phyloP scores from a whole-genome alignment of 2,888 invertebrate species.

The Biston betularia region DNA sequence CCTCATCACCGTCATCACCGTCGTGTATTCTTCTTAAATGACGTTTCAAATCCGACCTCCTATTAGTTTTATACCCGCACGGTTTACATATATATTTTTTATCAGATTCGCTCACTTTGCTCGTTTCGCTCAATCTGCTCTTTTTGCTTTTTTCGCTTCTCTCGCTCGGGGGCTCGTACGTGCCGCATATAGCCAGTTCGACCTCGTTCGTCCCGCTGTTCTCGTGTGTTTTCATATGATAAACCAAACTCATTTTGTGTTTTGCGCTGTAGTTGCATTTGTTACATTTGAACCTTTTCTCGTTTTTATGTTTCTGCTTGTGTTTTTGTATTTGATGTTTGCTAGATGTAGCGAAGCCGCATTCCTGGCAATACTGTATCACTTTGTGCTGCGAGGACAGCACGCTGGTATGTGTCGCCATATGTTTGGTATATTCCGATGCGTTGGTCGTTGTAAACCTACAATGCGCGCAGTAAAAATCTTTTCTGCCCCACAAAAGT shows the following conservation, averaged over 20 bases:
- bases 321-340: conserved; percentile 59
- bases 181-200: conserved; percentile 25
- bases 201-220: conserved; percentile 2
- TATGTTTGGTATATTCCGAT: conserved; percentile 47
- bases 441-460: conserved; percentile 39
- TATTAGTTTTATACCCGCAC: conserved; percentile 57
- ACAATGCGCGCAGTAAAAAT: conserved; percentile 66
- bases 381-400: conserved; percentile 19
- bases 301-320: conserved; percentile 62
- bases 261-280: conserved; percentile 67
- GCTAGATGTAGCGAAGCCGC: conserved; percentile 65
- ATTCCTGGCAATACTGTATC: conserved; percentile 63
- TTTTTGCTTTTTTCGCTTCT: conserved; percentile 22
- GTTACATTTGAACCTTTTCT: conserved; percentile 63
- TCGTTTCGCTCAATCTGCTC: conserved; percentile 40
- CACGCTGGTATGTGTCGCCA: conserved; percentile 4
- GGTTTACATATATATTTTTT: conserved; percentile 47
- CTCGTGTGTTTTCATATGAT: conserved; percentile 66
- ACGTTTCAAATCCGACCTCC: conserved; percentile 56
- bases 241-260: conserved; percentile 70
- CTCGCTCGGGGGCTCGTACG: conserved; percentile 10
- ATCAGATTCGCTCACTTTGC: conserved; percentile 4
- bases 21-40: conserved; percentile 52
- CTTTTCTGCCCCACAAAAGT: conserved; percentile 51
- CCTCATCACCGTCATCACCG: conserved; percentile 37